These are phyloP conservation scores for Varecia variegata DNA, from an alignment of 2,797 vertebrate genomes.

Conservation along the genomic window DNA sequence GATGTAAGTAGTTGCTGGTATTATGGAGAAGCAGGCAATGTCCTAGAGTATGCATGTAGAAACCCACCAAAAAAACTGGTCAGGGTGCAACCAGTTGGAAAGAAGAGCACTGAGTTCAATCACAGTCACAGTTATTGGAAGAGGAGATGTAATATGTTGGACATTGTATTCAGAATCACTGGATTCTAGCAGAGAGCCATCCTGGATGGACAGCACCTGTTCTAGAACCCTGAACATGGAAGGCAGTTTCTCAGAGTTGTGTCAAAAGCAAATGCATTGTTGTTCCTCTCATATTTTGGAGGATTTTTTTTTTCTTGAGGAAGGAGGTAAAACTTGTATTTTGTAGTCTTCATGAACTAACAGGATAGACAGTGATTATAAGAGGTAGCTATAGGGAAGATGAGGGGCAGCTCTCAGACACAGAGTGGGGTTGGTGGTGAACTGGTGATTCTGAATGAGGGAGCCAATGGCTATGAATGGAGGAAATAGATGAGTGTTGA, in stretches of 20 bases:
- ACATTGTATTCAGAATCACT: not conserved
- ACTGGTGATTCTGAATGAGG: not conserved
- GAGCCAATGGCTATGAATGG: not conserved
- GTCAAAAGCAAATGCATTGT: not conserved
- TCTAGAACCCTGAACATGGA: not conserved
- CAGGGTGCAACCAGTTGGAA: not conserved
- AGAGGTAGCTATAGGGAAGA: not conserved
- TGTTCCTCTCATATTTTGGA: not conserved
- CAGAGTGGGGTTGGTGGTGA: not conserved
- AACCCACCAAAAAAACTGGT: not conserved
- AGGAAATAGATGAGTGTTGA: not conserved
- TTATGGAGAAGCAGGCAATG: not conserved
- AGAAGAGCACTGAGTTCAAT: not conserved
- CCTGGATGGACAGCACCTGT: not conserved
- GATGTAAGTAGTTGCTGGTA: not conserved
- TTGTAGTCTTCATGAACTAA: not conserved
- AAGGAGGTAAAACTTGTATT: not conserved
- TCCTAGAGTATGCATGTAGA: not conserved
- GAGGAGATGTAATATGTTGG: not conserved
- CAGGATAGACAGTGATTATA: not conserved
- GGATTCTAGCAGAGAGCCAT: not conserved
- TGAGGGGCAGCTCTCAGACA: not conserved
- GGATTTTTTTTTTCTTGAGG: not conserved
- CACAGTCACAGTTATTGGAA: not conserved
- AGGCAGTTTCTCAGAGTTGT: not conserved